Conservation (phyloP, 2,113 vertebrate genomes). For the Phoenicopterus ruber region DNA sequence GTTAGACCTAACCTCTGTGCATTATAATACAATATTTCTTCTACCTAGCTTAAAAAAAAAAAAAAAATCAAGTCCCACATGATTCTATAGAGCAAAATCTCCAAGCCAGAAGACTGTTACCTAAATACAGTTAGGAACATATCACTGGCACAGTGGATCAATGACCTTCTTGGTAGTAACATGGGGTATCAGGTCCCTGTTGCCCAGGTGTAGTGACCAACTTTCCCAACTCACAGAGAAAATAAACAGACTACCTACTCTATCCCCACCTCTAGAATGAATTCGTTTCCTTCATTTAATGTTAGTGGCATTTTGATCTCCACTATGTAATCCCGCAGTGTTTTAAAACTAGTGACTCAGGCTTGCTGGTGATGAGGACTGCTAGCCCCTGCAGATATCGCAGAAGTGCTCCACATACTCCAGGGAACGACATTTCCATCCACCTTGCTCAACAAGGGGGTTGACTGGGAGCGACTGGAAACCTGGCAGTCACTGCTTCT, state of each 20-base stretch:
- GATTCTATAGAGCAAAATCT: not conserved
- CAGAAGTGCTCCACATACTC: not conserved
- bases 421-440: not conserved
- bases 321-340: not conserved
- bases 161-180: not conserved
- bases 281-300: not conserved
- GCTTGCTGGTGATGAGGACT: not conserved
- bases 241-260: not conserved
- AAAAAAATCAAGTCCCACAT: not conserved
- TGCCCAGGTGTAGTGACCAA: not conserved
- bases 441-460: not conserved
- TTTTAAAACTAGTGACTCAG: not conserved
- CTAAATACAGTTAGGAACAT: not conserved
- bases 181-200: not conserved
- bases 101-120: not conserved
- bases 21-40: slow-evolving; percentile 1
- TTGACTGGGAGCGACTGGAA: not conserved
- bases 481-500: not conserved
- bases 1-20: not conserved
- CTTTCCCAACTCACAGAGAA: not conserved
- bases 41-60: not conserved
- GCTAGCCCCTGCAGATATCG: fast-evolving
- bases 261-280: not conserved
- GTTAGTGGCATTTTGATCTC: not conserved
- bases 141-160: not conserved